phyloP scores from a whole-genome alignment of 2,888 invertebrate genomes.

The Parnassius orleans region DNA sequence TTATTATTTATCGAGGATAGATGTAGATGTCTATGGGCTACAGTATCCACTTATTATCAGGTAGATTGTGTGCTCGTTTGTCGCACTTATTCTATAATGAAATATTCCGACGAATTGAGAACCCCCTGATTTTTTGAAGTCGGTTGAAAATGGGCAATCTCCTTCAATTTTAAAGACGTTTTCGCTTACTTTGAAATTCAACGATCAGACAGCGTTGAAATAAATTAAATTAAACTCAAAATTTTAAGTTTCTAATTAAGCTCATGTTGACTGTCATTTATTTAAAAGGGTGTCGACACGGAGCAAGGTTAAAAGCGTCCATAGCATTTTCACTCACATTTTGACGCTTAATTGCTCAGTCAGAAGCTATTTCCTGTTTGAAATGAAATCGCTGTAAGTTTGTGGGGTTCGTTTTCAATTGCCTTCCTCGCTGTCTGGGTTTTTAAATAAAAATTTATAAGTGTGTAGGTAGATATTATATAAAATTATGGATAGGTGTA shows the following conservation, averaged over 20 bases:
- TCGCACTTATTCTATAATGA: too few relatives aligned
- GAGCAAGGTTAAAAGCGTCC: neutral
- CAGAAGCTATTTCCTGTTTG: slow-evolving; percentile 22
- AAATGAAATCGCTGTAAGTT: slow-evolving; percentile 21
- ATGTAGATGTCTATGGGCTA: too few relatives aligned
- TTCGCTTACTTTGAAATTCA: neutral
- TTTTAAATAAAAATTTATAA: too few relatives aligned
- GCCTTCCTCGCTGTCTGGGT: neutral
- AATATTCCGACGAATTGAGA: too few relatives aligned
- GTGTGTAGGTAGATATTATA: too few relatives aligned
- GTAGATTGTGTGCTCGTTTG: too few relatives aligned
- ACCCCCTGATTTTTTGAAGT: too few relatives aligned
- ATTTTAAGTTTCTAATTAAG: slow-evolving; percentile 2
- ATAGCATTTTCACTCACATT: slow-evolving; percentile 5
- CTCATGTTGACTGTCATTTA: slow-evolving; percentile 6
- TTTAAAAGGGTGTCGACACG: slow-evolving; percentile 1
- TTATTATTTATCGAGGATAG: too few relatives aligned
- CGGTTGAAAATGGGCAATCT: too few relatives aligned
- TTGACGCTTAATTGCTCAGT: slow-evolving; percentile 19
- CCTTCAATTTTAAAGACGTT: too few relatives aligned
- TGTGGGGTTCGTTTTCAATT: slow-evolving; percentile 15
- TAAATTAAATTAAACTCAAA: slow-evolving; percentile 3
- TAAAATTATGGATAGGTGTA: too few relatives aligned
- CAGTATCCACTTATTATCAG: too few relatives aligned
- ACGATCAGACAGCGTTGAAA: neutral